Percentiles rank a stretch among this genome's conserved stretches.
Conservation (phyloP, 2,888 invertebrate species). For the Epinotia bilunana region DNA sequence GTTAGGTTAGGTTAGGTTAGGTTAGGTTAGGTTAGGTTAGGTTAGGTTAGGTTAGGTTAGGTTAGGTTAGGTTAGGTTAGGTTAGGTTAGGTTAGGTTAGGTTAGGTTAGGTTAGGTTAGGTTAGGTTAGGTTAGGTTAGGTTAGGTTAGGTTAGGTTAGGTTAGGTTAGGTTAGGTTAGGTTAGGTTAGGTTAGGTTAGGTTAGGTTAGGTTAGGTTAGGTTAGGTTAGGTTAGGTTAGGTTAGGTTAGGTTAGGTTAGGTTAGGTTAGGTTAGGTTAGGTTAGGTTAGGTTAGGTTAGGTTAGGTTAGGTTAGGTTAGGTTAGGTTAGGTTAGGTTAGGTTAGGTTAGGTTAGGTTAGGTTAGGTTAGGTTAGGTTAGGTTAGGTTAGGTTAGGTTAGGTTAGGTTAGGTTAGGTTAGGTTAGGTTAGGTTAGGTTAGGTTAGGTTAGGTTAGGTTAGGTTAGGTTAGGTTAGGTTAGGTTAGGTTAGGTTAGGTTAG, state of each 20-base stretch:
- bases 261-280: conserved; percentile 46
- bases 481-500: conserved; percentile 25
- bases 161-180: conserved; percentile 5
- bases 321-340: conserved; percentile 31
- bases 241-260: conserved; percentile 47
- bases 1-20: too few relatives aligned
- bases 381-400: conserved; percentile 42
- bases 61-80: too few relatives aligned
- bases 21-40: too few relatives aligned
- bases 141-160: too few relatives aligned
- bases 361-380: conserved; percentile 41
- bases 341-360: too few relatives aligned
- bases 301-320: conserved; percentile 44
- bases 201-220: conserved; percentile 48
- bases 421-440: conserved; percentile 7
- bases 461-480: too few relatives aligned
- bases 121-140: too few relatives aligned
- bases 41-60: too few relatives aligned
- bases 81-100: too few relatives aligned
- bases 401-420: conserved; percentile 44
- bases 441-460: too few relatives aligned
- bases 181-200: conserved; percentile 43
- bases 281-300: conserved; percentile 44
- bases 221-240: conserved; percentile 47
- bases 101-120: too few relatives aligned